Evolutionary conservation across 2,113 vertebrate species (phyloP).

Genomic region (Polypterus bichir): DNA sequence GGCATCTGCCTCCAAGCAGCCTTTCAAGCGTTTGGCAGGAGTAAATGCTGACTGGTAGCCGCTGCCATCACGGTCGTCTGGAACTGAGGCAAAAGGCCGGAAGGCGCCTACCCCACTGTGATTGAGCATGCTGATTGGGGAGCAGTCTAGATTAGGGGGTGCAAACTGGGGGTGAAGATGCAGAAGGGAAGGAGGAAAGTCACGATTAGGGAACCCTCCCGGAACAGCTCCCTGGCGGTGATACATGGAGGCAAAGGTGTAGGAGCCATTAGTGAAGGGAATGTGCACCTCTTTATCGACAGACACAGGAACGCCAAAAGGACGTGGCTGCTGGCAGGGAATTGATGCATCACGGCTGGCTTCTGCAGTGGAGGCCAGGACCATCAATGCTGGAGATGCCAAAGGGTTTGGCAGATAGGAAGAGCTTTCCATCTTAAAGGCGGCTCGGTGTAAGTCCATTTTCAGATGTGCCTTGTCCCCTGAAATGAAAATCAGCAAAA

Average conservation of each 20-base stretch:
- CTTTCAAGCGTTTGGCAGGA: conserved; percentile 93
- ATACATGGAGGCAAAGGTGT: conserved; percentile 97
- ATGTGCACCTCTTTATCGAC: conserved; percentile 96
- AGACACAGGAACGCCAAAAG: conserved; percentile 91
- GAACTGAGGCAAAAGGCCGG: conserved; percentile 84
- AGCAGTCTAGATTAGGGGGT: conserved; percentile 94
- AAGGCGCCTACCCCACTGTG: conserved; percentile 95
- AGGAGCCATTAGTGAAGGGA: conserved; percentile 94
- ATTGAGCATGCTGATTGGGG: conserved; percentile 95
- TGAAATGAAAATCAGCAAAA: conserved; percentile 21
- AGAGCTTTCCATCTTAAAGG: conserved; percentile 99
- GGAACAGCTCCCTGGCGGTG: conserved; percentile 93
- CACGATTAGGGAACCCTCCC: conserved; percentile 84
- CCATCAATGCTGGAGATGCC: conserved; percentile 95
- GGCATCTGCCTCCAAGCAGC: conserved; percentile 85
- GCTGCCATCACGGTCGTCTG: conserved; percentile 84
- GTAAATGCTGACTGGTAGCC: conserved; percentile 97
- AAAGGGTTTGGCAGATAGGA: conserved; percentile 95
- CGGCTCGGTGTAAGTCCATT: conserved; percentile 98
- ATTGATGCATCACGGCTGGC: conserved; percentile 93
- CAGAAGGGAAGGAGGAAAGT: conserved; percentile 92
- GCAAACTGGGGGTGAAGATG: conserved; percentile 97
- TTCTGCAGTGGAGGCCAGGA: conserved; percentile 93
- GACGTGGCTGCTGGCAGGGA: conserved; percentile 89
- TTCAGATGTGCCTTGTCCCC: conserved; percentile 38